Conservation (phyloP, 1,140 invertebrate genomes). For the Trichogramma pretiosum region DNA sequence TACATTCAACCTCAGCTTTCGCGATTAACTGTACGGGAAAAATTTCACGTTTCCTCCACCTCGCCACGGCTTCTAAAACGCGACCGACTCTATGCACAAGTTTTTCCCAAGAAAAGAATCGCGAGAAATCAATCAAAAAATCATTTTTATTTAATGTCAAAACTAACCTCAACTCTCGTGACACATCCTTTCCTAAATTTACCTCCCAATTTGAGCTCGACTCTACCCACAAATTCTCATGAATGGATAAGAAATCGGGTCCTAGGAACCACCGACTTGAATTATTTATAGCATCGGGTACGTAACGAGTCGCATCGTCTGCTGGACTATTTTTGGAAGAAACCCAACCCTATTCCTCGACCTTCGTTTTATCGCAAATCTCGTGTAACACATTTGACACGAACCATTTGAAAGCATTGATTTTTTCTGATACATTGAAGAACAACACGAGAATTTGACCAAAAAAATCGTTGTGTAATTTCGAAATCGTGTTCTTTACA, state of each 20-base stretch:
- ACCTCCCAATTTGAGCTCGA: too few species aligned
- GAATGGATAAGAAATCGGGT: not conserved
- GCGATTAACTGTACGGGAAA: too few species aligned
- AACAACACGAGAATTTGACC: conserved; percentile 10
- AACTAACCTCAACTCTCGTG: too few species aligned
- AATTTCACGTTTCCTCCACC: too few species aligned
- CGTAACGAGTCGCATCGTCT: not conserved
- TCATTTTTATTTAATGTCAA: too few species aligned
- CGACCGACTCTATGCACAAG: too few species aligned
- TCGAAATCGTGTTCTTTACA: conserved; percentile 19
- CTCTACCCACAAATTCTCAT: too few species aligned
- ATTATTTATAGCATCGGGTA: not conserved
- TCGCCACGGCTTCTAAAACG: too few species aligned
- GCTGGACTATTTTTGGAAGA: not conserved
- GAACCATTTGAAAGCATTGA: not conserved
- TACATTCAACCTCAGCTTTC: too few species aligned
- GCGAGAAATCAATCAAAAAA: too few species aligned
- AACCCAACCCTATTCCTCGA: not conserved
- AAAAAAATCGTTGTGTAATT: not conserved
- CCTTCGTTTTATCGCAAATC: not conserved
- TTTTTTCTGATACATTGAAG: not conserved
- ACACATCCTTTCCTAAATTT: too few species aligned
- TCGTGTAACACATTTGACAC: not conserved
- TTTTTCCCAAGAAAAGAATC: too few species aligned
- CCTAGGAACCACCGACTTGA: not conserved